These are phyloP conservation scores for Plutomurus gul DNA, from an alignment of 1,140 invertebrate species.

Conservation along the genomic window DNA sequence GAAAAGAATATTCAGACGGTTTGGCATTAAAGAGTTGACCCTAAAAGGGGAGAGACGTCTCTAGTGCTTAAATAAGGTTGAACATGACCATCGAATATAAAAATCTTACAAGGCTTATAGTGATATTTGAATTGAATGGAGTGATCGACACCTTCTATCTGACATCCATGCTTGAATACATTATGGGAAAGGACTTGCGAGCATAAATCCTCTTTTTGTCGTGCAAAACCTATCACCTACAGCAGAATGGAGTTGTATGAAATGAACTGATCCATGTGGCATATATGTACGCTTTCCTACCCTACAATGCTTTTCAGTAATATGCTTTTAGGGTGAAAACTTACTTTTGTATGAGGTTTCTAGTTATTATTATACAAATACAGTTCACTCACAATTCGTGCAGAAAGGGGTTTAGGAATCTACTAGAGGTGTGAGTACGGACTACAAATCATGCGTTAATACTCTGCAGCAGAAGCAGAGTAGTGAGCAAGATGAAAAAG, in stretches of 20 bases:
- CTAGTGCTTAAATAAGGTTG: background rate
- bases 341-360: too few relatives aligned
- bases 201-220: slow-evolving; percentile 13
- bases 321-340: too few relatives aligned
- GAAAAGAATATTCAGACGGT: background rate
- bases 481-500: too few relatives aligned
- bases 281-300: too few relatives aligned
- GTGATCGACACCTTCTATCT: slow-evolving; percentile 16
- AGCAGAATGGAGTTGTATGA: background rate
- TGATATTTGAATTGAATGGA: slow-evolving; percentile 14
- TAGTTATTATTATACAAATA: too few relatives aligned
- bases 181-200: background rate
- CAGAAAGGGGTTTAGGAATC: too few relatives aligned
- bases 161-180: slow-evolving; percentile 23
- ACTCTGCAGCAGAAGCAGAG: too few relatives aligned
- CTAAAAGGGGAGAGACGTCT: background rate
- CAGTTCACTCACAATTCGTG: too few relatives aligned
- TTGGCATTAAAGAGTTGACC: slow-evolving; percentile 20
- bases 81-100: background rate
- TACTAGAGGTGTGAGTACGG: too few relatives aligned
- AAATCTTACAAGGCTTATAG: slow-evolving; percentile 21
- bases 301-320: too few relatives aligned
- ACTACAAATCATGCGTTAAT: too few relatives aligned
- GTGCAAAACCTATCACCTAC: background rate
- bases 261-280: background rate